Evolutionary conservation across 2,888 invertebrate genomes (phyloP).

Genomic region (Platycheirus albimanus): DNA sequence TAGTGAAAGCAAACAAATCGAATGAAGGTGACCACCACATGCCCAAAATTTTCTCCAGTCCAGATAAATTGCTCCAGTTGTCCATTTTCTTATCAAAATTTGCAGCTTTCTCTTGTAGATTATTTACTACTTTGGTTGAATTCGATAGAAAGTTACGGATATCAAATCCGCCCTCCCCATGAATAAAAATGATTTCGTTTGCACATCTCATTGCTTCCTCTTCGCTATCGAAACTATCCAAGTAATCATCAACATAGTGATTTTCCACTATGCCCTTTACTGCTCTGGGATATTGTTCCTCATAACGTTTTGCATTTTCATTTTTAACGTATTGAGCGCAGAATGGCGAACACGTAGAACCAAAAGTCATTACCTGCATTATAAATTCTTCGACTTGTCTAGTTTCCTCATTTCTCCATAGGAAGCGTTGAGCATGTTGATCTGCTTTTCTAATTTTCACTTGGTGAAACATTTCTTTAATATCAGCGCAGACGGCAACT

Average conservation of each 20-base stretch:
- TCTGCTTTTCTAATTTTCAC: constrained; percentile 18
- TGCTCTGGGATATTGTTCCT: constrained; percentile 53
- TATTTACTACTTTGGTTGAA: not conserved
- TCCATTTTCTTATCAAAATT: not conserved
- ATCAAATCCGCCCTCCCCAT: not conserved
- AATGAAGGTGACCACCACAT: constrained; percentile 1
- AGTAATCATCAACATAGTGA: constrained; percentile 76
- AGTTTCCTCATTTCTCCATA: constrained; percentile 70
- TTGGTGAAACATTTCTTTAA: constrained; percentile 43
- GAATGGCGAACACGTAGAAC: constrained; percentile 61
- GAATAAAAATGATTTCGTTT: constrained; percentile 17
- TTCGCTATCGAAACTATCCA: constrained; percentile 73
- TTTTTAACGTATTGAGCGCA: constrained; percentile 71
- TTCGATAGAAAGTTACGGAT: constrained; percentile 75
- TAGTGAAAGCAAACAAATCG: constrained; percentile 68
- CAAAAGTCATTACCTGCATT: constrained; percentile 67
- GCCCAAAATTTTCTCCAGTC: not conserved
- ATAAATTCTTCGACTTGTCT: constrained; percentile 35
- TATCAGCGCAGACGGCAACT: not conserved
- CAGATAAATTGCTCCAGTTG: not conserved
- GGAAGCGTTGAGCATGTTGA: constrained; percentile 72
- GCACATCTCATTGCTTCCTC: constrained; percentile 45
- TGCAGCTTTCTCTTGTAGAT: not conserved
- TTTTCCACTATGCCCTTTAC: constrained; percentile 27
- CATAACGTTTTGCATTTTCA: too few species aligned